Conservation (phyloP, 2,113 vertebrate species). For the Rhynchopsitta pachyrhyncha region DNA sequence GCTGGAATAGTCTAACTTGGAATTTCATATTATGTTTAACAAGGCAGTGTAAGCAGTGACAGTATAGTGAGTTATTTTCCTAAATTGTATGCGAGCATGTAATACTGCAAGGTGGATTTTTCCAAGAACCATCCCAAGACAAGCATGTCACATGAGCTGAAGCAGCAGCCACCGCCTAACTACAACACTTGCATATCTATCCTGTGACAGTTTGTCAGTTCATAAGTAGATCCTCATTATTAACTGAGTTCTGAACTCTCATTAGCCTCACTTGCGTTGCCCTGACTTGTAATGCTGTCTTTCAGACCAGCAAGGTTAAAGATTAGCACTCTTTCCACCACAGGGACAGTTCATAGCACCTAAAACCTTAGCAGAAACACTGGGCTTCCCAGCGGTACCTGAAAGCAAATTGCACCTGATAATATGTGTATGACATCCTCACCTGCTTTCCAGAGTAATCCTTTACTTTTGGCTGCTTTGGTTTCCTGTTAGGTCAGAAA, state of each 20-base stretch:
- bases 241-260: neutral
- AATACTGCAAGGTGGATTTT: neutral
- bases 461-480: neutral
- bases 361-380: neutral
- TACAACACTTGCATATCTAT: neutral
- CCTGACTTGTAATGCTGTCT: neutral
- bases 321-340: neutral
- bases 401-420: neutral
- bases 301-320: neutral
- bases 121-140: neutral
- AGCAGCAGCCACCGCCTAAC: neutral
- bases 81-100: neutral
- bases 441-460: neutral
- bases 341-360: neutral
- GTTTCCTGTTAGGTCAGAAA: neutral
- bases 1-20: neutral
- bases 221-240: neutral
- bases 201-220: neutral
- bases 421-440: rapidly evolving
- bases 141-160: neutral
- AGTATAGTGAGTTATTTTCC: neutral
- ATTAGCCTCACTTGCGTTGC: neutral
- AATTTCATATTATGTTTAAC: neutral
- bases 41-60: neutral
- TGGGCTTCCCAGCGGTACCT: neutral